Conservation (phyloP, 2,113 vertebrate genomes). For the Lichenostomus cassidix region DNA sequence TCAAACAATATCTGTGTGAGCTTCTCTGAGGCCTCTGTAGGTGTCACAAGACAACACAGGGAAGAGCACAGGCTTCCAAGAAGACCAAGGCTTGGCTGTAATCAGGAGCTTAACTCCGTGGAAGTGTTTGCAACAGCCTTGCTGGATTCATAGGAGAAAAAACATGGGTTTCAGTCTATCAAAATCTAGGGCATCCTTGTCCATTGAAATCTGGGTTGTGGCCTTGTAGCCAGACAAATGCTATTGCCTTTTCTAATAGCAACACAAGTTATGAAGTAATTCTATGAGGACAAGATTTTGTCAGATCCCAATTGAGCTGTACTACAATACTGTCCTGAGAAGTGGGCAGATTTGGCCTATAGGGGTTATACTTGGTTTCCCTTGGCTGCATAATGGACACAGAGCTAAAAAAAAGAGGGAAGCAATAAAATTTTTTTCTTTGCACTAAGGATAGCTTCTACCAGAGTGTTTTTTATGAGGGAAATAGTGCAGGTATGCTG, state of each 20-base stretch:
- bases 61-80: neutral
- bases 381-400: neutral
- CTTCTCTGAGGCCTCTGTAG: neutral
- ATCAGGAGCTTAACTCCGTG: neutral
- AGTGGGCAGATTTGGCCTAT: neutral
- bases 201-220: neutral
- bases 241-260: neutral
- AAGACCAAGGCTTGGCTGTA: neutral
- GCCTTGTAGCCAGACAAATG: neutral
- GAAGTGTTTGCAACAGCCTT: neutral
- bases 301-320: neutral
- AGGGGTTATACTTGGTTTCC: neutral
- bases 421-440: neutral
- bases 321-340: neutral
- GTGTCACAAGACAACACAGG: neutral
- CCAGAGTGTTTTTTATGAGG: neutral
- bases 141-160: neutral
- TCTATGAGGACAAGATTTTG: neutral
- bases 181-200: neutral
- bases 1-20: neutral
- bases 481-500: neutral
- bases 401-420: neutral
- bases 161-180: fast-evolving
- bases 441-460: neutral
- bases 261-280: neutral